Conservation (phyloP, 2,797 vertebrate species). For the Heterohyrax brucei region DNA sequence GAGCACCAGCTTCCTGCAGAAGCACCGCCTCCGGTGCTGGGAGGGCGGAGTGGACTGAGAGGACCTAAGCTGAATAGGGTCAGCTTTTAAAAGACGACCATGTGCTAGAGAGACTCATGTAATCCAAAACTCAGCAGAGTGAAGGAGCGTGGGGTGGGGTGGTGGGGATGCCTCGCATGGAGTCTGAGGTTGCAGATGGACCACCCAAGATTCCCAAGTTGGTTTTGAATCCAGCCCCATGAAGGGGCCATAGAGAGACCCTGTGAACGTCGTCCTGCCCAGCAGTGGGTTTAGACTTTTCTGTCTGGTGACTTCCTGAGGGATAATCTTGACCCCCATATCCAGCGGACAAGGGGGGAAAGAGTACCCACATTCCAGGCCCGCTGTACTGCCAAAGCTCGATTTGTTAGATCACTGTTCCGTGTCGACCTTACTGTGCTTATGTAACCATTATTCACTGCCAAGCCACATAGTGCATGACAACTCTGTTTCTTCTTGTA, state of each 20-base stretch:
- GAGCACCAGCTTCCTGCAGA: neutral
- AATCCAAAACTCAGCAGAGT: too few species aligned
- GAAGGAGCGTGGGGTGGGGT: too few species aligned
- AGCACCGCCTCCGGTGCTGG: neutral
- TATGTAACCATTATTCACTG: neutral
- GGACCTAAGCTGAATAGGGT: neutral
- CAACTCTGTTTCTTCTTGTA: neutral
- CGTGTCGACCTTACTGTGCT: neutral
- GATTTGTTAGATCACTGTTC: neutral
- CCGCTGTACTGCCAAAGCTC: neutral
- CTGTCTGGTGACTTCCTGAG: neutral
- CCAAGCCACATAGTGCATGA: neutral
- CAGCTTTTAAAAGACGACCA: neutral
- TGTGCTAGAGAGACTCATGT: neutral
- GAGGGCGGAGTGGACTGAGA: neutral
- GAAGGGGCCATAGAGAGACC: neutral
- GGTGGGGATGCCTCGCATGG: neutral
- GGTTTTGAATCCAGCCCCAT: neutral
- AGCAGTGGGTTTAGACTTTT: neutral
- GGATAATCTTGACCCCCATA: neutral
- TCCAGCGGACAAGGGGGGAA: too few species aligned
- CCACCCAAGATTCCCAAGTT: neutral
- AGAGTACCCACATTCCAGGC: fast-evolving
- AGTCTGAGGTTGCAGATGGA: neutral
- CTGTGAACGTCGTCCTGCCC: neutral